Evolutionary conservation across 2,888 invertebrate genomes (phyloP).

Genomic region (Parascotia fuliginaria): DNA sequence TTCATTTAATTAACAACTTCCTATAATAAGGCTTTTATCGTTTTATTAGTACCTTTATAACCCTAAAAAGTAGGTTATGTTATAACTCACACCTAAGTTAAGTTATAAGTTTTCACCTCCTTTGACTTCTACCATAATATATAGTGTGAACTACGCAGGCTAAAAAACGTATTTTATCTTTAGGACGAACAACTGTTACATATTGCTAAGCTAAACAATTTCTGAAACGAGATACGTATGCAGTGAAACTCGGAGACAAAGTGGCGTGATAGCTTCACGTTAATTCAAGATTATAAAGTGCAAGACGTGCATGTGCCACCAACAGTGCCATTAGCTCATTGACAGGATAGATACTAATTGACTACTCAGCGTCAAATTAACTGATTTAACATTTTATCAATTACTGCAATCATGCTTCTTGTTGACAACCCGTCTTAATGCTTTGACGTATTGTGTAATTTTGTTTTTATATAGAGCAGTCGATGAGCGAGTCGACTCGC

Average conservation of each 20-base stretch:
- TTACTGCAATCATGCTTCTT: constrained; percentile 21
- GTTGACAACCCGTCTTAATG: constrained; percentile 18
- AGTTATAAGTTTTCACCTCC: no score
- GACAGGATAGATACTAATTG: constrained; percentile 22
- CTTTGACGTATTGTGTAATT: constrained; percentile 15
- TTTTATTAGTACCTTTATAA: not conserved
- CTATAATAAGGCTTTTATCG: not conserved
- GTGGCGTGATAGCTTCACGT: constrained; percentile 31
- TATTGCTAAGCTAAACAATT: constrained; percentile 13
- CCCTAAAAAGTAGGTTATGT: no score
- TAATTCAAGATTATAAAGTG: constrained; percentile 29
- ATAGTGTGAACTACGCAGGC: not conserved
- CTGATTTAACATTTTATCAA: constrained; percentile 13
- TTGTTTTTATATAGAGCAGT: constrained; percentile 2
- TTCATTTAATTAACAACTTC: not conserved
- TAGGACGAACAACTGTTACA: not conserved
- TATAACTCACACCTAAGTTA: no score
- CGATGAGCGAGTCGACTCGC: not conserved
- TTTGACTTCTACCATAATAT: no score
- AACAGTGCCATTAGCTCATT: constrained; percentile 13
- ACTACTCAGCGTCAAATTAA: constrained; percentile 14
- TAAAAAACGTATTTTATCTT: not conserved
- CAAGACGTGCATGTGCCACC: constrained; percentile 15
- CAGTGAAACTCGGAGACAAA: constrained; percentile 18
- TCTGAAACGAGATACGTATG: constrained; percentile 25